Percentiles rank a stretch among this genome's conserved stretches.
Evolutionary conservation across 2,888 invertebrate species (phyloP).

Genomic region (Ectobius pallidus): DNA sequence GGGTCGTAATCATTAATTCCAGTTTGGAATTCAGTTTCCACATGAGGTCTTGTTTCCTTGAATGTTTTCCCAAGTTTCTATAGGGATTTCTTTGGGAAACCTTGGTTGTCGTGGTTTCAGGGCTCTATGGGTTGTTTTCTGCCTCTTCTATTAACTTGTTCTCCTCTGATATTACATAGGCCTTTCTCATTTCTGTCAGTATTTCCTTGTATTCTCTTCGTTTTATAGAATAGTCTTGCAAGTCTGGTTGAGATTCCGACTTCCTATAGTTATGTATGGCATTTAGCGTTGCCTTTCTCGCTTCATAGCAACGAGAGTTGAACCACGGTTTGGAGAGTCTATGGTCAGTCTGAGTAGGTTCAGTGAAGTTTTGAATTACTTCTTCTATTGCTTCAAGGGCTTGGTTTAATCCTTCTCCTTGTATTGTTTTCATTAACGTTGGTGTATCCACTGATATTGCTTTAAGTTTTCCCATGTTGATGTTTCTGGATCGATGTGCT

Average conservation of each 20-base stretch:
- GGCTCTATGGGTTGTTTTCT: conserved; percentile 5
- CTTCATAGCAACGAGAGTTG: neutral
- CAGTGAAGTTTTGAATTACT: neutral
- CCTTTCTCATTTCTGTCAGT: neutral
- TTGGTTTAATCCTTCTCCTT: neutral
- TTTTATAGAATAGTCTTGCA: neutral
- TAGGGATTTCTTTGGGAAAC: neutral
- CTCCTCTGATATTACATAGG: neutral
- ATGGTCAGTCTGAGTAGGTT: neutral
- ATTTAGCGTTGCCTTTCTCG: neutral
- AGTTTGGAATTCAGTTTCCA: too few species aligned
- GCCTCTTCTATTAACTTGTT: neutral
- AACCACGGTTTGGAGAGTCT: neutral
- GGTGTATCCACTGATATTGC: too few species aligned
- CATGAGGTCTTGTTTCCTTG: too few species aligned
- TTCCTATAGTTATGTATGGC: neutral
- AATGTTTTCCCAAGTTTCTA: neutral
- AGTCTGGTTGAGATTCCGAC: neutral
- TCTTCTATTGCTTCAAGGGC: neutral
- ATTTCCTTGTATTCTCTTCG: neutral
- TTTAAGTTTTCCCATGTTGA: too few species aligned
- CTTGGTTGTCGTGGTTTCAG: neutral
- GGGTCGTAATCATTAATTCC: too few species aligned
- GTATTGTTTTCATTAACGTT: too few species aligned
- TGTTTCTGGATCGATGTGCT: too few species aligned